Evolutionary conservation across 2,797 vertebrate genomes (phyloP).

Genomic region (Meriones psammophilus): DNA sequence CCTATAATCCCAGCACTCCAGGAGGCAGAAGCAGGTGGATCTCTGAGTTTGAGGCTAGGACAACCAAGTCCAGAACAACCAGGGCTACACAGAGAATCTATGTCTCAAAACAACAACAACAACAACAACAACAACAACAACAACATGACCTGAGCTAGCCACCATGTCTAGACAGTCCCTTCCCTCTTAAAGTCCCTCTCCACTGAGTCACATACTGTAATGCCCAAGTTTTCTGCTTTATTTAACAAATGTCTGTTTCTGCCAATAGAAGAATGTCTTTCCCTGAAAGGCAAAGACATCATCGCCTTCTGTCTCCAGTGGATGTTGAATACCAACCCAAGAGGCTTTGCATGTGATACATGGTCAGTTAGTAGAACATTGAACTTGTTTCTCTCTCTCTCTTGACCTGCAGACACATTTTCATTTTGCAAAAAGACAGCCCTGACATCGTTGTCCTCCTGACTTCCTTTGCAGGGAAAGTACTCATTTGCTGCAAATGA

Average conservation of each 20-base stretch:
- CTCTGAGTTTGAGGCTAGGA: no score
- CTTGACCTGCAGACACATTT: neutral
- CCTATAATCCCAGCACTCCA: no score
- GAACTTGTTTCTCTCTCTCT: neutral
- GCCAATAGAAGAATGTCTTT: neutral
- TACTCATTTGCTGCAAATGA: neutral
- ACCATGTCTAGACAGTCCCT: neutral
- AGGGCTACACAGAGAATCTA: no score
- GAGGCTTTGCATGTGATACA: neutral
- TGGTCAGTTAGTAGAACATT: neutral
- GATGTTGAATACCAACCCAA: neutral
- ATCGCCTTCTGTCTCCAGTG: neutral
- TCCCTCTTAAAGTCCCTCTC: neutral
- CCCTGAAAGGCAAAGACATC: neutral
- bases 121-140: no score
- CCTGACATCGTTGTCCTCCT: neutral
- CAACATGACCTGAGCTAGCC: neutral
- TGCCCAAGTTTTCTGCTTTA: neutral
- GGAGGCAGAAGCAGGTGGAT: no score
- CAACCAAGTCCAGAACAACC: no score
- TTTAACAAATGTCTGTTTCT: constrained; percentile 19
- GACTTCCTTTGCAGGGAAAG: neutral
- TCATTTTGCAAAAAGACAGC: neutral
- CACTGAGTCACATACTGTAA: neutral
- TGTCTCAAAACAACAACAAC: no score